Conservation (phyloP, 2,797 vertebrate genomes). For the Aeoliscus strigatus region DNA sequence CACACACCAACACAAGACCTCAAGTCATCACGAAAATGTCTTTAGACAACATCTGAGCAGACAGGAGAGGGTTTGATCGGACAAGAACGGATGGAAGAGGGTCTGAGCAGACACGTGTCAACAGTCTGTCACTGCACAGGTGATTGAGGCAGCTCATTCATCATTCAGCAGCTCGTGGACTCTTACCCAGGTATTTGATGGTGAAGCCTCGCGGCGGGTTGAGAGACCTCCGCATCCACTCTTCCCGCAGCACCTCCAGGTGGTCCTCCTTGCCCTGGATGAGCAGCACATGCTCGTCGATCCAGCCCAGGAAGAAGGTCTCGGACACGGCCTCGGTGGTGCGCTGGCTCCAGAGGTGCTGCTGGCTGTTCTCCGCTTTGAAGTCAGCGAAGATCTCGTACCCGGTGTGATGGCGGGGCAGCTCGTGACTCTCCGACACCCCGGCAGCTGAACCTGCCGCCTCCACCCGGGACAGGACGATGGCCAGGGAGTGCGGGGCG, state of each 20-base stretch:
- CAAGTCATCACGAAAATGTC: no score
- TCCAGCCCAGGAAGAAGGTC: constrained; percentile 95
- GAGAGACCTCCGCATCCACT: constrained; percentile 89
- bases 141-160: no score
- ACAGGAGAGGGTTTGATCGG: no score
- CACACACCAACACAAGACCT: no score
- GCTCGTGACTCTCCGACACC: constrained; percentile 71
- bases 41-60: no score
- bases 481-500: constrained; percentile 93
- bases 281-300: constrained; percentile 93
- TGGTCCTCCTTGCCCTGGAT: constrained; percentile 95
- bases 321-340: constrained; percentile 89
- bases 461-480: constrained; percentile 81
- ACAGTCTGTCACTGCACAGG: no score
- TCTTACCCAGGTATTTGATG: constrained; percentile 94
- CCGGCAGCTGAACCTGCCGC: constrained; percentile 46
- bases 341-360: constrained; percentile 90
- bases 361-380: constrained; percentile 88
- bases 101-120: no score
- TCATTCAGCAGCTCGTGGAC: no score
- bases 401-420: constrained; percentile 86
- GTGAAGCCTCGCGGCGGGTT: constrained; percentile 89
- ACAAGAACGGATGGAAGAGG: no score
- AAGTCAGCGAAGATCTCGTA: constrained; percentile 98
- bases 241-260: constrained; percentile 89